Percentiles rank a stretch among this genome's conserved stretches.
Evolutionary conservation across 2,113 vertebrate genomes (phyloP).

Genomic region (Pluvialis apricaria): DNA sequence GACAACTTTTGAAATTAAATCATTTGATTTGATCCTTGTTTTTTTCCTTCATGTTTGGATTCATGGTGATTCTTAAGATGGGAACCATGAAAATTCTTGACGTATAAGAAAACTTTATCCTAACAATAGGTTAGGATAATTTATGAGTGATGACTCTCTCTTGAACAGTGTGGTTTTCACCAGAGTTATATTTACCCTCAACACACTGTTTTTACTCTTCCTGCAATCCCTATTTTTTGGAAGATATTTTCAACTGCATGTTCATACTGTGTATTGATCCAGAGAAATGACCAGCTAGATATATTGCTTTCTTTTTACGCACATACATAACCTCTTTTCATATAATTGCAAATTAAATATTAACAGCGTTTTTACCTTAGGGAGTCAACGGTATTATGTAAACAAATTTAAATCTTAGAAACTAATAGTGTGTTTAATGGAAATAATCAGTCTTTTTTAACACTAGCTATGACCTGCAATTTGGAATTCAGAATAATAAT

Average conservation of each 20-base stretch:
- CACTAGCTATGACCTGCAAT: not conserved
- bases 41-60: not conserved
- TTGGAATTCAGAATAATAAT: not conserved
- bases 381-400: not conserved
- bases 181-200: not conserved
- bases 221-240: not conserved
- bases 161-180: not conserved
- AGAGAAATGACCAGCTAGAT: not conserved
- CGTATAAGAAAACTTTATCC: not conserved
- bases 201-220: fast-evolving
- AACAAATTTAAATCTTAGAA: not conserved
- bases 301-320: not conserved
- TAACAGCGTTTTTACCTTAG: not conserved
- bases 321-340: not conserved
- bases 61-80: not conserved
- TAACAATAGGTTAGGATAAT: not conserved
- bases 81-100: not conserved
- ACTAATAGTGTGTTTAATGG: not conserved
- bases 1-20: not conserved
- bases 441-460: not conserved
- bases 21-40: not conserved
- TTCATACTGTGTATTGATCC: not conserved
- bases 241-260: not conserved
- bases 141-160: not conserved
- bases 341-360: not conserved